Conservation (phyloP, 2,888 invertebrate species). For the Drosophila fulvimacula region DNA sequence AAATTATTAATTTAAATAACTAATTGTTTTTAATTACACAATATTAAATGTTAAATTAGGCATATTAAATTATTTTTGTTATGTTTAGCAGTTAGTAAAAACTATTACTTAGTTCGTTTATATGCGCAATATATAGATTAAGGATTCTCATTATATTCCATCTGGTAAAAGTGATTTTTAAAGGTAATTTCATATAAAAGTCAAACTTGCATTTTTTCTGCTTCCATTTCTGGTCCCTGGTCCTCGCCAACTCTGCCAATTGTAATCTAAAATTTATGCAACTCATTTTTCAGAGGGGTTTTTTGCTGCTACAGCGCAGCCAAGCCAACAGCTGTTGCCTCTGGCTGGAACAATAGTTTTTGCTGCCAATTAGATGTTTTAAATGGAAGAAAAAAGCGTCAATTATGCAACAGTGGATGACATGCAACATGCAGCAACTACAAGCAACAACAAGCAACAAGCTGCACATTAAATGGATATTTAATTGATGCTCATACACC, state of each 20-base stretch:
- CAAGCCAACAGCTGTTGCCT: slow-evolving; percentile 46
- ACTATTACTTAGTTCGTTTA: too few species aligned
- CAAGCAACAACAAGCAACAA: slow-evolving; percentile 56
- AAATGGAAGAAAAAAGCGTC: slow-evolving; percentile 64
- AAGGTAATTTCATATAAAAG: background rate
- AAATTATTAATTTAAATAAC: too few species aligned
- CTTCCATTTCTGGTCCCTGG: background rate
- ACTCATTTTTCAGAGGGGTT: slow-evolving; percentile 45
- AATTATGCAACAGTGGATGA: slow-evolving; percentile 64
- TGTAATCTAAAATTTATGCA: slow-evolving; percentile 52
- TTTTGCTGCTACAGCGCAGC: slow-evolving; percentile 11
- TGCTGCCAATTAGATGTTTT: slow-evolving; percentile 77
- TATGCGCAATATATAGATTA: too few species aligned
- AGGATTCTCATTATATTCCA: too few species aligned
- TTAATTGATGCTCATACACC: slow-evolving; percentile 68
- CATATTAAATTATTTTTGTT: too few species aligned
- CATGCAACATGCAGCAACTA: slow-evolving; percentile 25
- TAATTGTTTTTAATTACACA: too few species aligned
- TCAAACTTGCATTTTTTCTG: background rate
- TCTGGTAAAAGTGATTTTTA: background rate
- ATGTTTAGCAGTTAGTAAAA: too few species aligned
- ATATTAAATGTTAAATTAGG: too few species aligned
- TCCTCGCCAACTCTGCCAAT: slow-evolving; percentile 24
- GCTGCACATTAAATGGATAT: slow-evolving; percentile 62
- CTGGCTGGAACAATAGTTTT: slow-evolving; percentile 66